phyloP scores from a whole-genome alignment of 2,888 invertebrate species.

The Leptodirus hochenwartii region DNA sequence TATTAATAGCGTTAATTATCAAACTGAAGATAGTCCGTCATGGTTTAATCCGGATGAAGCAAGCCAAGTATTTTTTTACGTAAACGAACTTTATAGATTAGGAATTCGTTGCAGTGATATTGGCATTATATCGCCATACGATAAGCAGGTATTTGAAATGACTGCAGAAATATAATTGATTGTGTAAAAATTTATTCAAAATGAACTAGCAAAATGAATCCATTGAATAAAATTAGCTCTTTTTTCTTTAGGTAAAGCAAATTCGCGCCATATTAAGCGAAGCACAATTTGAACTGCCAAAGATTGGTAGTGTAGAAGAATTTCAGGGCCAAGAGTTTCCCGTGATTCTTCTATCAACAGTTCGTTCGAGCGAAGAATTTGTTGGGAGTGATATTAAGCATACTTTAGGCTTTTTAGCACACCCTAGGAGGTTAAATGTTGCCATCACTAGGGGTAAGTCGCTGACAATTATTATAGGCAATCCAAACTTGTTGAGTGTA shows the following conservation, averaged over 20 bases:
- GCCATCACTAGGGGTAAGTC: slow-evolving; percentile 71
- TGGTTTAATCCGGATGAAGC: slow-evolving; percentile 84
- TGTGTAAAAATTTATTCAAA: no score
- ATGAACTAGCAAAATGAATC: no score
- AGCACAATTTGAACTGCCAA: slow-evolving; percentile 34
- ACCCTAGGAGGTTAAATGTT: slow-evolving; percentile 72
- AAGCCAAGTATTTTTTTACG: slow-evolving; percentile 39
- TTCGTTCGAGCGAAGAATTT: slow-evolving; percentile 31
- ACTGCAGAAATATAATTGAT: slow-evolving; percentile 15
- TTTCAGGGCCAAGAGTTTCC: slow-evolving; percentile 69
- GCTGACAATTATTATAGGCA: slow-evolving; percentile 64
- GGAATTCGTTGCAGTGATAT: slow-evolving; percentile 50
- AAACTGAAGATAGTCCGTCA: slow-evolving; percentile 64
- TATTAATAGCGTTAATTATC: slow-evolving; percentile 45
- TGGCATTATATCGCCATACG: slow-evolving; percentile 84
- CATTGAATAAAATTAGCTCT: no score
- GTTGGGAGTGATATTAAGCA: slow-evolving; percentile 29
- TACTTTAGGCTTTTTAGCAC: slow-evolving; percentile 53
- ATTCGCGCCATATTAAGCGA: slow-evolving; percentile 35
- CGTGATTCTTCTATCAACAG: slow-evolving; percentile 56
- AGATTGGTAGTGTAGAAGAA: slow-evolving; percentile 70
- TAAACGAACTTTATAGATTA: slow-evolving; percentile 44
- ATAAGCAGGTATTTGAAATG: slow-evolving; percentile 75
- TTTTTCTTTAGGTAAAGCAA: slow-evolving; percentile 37
- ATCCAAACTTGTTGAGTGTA: slow-evolving; percentile 48